These are phyloP conservation scores for Nasonia giraulti DNA, from an alignment of 1,140 invertebrate genomes.

Conservation along the genomic window DNA sequence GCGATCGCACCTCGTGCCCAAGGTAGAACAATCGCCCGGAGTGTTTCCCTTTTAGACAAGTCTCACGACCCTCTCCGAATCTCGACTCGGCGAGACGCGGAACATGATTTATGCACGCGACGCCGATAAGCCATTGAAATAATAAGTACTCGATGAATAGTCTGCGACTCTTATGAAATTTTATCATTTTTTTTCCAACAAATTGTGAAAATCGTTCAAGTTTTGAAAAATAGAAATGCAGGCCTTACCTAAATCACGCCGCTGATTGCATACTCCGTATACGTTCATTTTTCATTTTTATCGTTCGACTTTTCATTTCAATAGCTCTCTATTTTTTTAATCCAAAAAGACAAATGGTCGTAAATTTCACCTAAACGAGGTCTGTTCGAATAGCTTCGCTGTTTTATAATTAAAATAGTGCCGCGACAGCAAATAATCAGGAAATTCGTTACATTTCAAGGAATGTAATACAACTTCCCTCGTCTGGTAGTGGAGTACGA, in stretches of 20 bases:
- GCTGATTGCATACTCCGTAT: too few relatives aligned
- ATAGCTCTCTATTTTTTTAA: too few relatives aligned
- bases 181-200: not conserved
- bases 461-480: too few relatives aligned
- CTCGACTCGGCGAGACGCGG: not conserved
- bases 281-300: too few relatives aligned
- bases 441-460: too few relatives aligned
- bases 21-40: conserved; percentile 14
- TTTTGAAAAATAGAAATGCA: not conserved
- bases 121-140: not conserved
- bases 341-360: too few relatives aligned
- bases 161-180: not conserved
- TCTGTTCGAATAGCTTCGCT: too few relatives aligned
- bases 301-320: too few relatives aligned
- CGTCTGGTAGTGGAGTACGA: not conserved
- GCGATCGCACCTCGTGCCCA: not conserved
- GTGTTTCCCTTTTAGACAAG: not conserved
- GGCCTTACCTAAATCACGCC: too few relatives aligned
- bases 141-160: not conserved
- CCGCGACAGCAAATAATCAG: too few relatives aligned
- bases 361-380: too few relatives aligned
- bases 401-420: too few relatives aligned
- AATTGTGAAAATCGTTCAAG: not conserved
- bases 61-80: conserved; percentile 9
- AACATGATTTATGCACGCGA: conserved; percentile 3